Evolutionary conservation across 2,113 vertebrate genomes (phyloP).

Genomic region (Chaenocephalus aceratus): DNA sequence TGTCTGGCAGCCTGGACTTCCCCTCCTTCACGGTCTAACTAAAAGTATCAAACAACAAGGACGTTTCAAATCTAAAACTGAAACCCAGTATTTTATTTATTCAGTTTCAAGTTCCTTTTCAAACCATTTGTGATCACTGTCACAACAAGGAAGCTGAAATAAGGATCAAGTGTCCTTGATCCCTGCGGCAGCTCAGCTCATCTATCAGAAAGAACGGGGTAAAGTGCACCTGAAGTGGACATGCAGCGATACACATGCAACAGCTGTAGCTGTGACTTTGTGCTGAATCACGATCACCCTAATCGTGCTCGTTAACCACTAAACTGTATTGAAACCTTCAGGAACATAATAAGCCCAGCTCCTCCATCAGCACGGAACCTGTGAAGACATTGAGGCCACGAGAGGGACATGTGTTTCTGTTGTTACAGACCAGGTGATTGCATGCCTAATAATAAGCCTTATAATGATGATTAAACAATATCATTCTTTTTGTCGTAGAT

Average conservation of each 20-base stretch:
- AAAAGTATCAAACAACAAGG: conserved; percentile 12
- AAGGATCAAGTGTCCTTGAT: not conserved
- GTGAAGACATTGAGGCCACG: no score
- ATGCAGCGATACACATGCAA: no score
- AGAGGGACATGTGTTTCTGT: not conserved
- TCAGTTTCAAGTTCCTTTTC: not conserved
- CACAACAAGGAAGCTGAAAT: not conserved
- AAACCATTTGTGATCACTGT: conserved; percentile 4
- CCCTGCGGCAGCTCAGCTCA: no score
- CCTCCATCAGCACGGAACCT: no score
- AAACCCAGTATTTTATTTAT: not conserved
- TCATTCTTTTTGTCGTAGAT: conserved; percentile 73
- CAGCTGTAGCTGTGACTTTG: no score
- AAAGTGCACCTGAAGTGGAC: no score
- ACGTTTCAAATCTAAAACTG: conserved; percentile 11
- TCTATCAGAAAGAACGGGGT: no score
- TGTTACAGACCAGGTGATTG: no score
- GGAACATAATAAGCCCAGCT: no score
- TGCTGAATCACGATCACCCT: no score
- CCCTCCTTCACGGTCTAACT: not conserved
- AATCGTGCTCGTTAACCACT: no score
- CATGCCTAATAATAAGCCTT: not conserved
- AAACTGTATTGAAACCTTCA: no score
- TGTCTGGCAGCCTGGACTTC: conserved; percentile 1
- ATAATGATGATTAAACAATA: not conserved